phyloP scores from a whole-genome alignment of 2,113 vertebrate species.

The Neoarius graeffei region DNA sequence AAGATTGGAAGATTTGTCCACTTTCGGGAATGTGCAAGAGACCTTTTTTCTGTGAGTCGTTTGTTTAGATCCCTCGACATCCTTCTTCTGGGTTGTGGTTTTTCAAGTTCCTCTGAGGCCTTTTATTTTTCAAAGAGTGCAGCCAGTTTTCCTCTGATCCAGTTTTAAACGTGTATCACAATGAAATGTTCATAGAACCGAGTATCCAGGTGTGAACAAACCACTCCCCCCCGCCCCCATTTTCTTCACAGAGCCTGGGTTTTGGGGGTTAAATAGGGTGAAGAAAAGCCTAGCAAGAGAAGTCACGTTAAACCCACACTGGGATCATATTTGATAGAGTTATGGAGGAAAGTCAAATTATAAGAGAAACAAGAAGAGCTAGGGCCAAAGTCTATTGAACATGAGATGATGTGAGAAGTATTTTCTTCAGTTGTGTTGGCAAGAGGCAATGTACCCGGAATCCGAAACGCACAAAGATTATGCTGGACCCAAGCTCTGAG shows the following conservation, averaged over 20 bases:
- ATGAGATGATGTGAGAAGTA: conserved; percentile 27
- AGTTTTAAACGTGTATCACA: conserved; percentile 26
- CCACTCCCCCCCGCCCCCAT: conserved; percentile 43
- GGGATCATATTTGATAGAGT: conserved; percentile 42
- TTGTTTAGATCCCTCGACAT: conserved; percentile 33
- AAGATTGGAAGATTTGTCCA: conserved; percentile 26
- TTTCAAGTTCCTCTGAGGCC: conserved; percentile 13
- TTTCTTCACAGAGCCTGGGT: background rate
- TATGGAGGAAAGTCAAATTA: conserved; percentile 40
- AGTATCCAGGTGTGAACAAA: conserved; percentile 40
- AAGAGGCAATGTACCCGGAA: conserved; percentile 56
- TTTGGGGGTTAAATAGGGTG: background rate
- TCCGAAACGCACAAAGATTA: conserved; percentile 59
- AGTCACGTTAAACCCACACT: background rate
- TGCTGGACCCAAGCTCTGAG: conserved; percentile 21
- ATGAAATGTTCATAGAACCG: conserved; percentile 19
- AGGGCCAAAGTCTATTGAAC: conserved; percentile 27
- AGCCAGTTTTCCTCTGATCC: background rate
- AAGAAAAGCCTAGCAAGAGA: background rate
- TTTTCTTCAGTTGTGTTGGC: conserved; percentile 46
- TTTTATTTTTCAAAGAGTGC: conserved; percentile 18
- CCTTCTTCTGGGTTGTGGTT: background rate
- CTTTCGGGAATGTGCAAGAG: conserved; percentile 17
- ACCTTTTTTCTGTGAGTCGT: background rate
- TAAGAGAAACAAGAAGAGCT: conserved; percentile 40